Evolutionary conservation across 1,140 invertebrate species (phyloP), one percentile per base, ranked within the genome.

Genomic region (Philotrypesis tridentata): DNA sequence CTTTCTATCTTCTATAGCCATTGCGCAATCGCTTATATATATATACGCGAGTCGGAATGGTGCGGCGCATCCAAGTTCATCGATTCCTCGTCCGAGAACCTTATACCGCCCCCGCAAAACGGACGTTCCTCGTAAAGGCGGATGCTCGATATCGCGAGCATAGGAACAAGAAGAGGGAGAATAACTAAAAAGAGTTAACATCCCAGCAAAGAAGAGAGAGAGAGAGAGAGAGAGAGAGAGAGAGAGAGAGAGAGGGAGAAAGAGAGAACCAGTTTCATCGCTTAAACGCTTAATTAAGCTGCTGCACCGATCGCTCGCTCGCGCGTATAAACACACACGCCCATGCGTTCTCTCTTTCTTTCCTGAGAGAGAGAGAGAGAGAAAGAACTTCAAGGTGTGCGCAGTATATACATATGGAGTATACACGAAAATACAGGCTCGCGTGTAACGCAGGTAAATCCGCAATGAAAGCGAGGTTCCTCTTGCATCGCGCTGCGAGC

Each of bases 271-370:
- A 89, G 88, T 89, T 90, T 88, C 85, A 86, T 89, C 86, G 88
- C 83, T 88, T 89, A 89, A 90, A 89, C 86, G 88, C 88, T 90
- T 90, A 90, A 89, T 90, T 90, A 90, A 89, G 86, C 85, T 86
- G 84, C 72, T 76, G 75, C 74, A 63, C 72, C 72, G 79, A 68
- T 48, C 73, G 72, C 33, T 63, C 70, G 72, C 37, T 37, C 78
- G 71, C 55, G 25, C 48, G 21, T 40, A 55, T 55, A 61, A 72
- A 72, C 23, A 61, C 68, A 79, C 43, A 71, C 76, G 73, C 73
- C 73, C 23, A 67, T 77, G 33, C 40, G 61, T 23, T 67, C 63
- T 5, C 63, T 5, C 63, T 67, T 23, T 61, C 63, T 29, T 25
- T 67, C 75, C 37, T 33, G 6, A 40, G 63, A 29, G 27, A 68